Conservation (phyloP, 2,888 invertebrate species). For the Hyppa rectilinea region DNA sequence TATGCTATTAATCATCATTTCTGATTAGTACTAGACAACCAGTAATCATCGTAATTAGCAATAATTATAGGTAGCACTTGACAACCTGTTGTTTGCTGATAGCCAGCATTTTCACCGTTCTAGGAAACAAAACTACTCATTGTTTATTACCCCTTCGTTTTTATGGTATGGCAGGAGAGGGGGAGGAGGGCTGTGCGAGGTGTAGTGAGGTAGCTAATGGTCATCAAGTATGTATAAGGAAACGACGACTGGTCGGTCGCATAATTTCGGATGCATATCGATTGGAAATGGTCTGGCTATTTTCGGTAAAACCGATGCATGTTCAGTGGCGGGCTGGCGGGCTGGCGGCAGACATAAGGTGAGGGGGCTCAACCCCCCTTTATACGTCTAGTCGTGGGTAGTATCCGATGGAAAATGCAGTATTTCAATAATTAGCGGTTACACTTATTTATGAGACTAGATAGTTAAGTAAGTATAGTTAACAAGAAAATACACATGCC, state of each 20-base stretch:
- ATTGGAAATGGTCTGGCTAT: slow-evolving; percentile 22
- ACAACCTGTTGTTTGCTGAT: slow-evolving; percentile 16
- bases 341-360: no score
- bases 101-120: slow-evolving; percentile 12
- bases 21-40: slow-evolving; percentile 14
- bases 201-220: neutral
- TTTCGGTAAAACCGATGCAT: slow-evolving; percentile 8
- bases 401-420: neutral
- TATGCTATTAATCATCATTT: slow-evolving; percentile 3
- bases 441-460: slow-evolving; percentile 12
- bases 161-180: neutral
- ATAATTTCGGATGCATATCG: slow-evolving; percentile 29
- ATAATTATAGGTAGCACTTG: slow-evolving; percentile 31
- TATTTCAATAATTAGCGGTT: neutral
- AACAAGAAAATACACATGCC: neutral
- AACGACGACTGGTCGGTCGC: neutral
- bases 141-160: neutral
- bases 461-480: neutral
- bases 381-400: neutral
- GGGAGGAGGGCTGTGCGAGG: neutral
- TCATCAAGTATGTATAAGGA: slow-evolving; percentile 20
- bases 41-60: slow-evolving; percentile 33
- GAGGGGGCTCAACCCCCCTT: neutral
- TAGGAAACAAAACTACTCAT: slow-evolving; percentile 1
- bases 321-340: neutral